Base-by-base conservation (phyloP, 1,140 invertebrate species). In the Brachionus manjavacas region DNA sequence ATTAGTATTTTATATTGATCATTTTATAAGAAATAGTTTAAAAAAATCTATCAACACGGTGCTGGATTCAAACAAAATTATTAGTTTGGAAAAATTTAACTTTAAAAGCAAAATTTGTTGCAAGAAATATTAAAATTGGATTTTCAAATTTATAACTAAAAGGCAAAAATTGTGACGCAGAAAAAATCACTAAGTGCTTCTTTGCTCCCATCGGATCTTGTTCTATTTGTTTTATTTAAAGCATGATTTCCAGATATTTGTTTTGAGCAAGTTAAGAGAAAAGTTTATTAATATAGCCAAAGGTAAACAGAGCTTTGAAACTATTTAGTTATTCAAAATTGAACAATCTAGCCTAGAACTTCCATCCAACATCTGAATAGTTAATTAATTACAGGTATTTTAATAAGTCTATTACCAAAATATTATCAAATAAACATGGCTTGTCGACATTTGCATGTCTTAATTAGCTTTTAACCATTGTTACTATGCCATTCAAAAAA, bases 161-260 rank as follows among this genome's bases (percentile, higher is more conserved):
- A 35, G 31, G 31, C 31, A 35, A 35, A 35, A 35, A 35, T 35
- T 6, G 1, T 35, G 31, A 35, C 31, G 4, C 7, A 35, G 3
- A 28, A 35, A 35, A 7, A 35, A 35, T 35, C 31, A 35, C 3
- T 35, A 7, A 35, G 31, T 35, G 31, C 4, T 35, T 35, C 31
- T 35, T n/a, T n/a, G 7, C 16, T 55, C 49, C 16, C 49, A 14
- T 55, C 49, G 49, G 49, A 14, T 55, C 16, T 55, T 55, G 6
- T 55, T 55, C 25, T 64, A 23, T 64, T 64, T 23, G 16, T 23
- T 64, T 64, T 31, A 31, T 31, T 31, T 4, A 31, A 31, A 23
- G 39, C 25, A 68, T 68, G 66, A 68, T 68, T 68, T 68, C 25
- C 66, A 68, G 66, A 68, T 68, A 68, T 68, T 68, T 68, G 66